A percentile compares a stretch with the other conserved stretches of the same genome.
Evolutionary conservation across 2,113 vertebrate genomes (phyloP).

Genomic region (Oreochromis niloticus): DNA sequence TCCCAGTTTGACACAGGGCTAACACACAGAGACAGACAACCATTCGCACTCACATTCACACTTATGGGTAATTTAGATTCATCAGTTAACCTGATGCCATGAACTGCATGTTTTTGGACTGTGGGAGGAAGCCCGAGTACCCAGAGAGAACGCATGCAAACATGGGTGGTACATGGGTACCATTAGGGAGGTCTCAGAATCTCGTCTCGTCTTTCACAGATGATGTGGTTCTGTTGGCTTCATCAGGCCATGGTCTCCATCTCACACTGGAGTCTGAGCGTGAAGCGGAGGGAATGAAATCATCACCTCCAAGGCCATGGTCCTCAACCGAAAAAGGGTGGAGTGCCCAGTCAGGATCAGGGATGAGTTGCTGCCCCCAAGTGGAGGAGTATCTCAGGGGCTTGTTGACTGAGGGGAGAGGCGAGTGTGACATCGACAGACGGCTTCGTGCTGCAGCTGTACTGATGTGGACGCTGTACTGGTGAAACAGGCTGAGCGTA

Average conservation of each 20-base stretch:
- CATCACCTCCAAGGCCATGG: not conserved
- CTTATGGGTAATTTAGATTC: not conserved
- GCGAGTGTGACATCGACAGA: not conserved
- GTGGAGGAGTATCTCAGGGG: not conserved
- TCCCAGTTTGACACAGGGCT: not conserved
- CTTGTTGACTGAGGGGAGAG: not conserved
- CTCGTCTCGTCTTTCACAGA: not conserved
- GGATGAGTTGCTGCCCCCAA: not conserved
- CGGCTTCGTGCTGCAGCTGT: not conserved
- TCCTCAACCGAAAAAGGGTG: not conserved
- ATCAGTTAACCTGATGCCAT: not conserved
- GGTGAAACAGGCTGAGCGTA: not conserved
- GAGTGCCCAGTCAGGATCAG: not conserved
- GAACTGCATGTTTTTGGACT: not conserved
- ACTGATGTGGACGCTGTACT: not conserved
- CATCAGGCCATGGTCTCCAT: not conserved
- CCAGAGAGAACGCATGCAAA: not conserved
- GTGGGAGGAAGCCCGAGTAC: not conserved
- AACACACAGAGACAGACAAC: not conserved
- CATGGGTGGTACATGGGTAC: not conserved
- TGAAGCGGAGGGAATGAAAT: not conserved
- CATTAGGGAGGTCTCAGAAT: not conserved
- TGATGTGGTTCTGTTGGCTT: not conserved
- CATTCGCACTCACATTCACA: not conserved
- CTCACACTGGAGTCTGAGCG: not conserved